phyloP scores from a whole-genome alignment of 2,888 invertebrate genomes.

The Yponomeuta sedellus region DNA sequence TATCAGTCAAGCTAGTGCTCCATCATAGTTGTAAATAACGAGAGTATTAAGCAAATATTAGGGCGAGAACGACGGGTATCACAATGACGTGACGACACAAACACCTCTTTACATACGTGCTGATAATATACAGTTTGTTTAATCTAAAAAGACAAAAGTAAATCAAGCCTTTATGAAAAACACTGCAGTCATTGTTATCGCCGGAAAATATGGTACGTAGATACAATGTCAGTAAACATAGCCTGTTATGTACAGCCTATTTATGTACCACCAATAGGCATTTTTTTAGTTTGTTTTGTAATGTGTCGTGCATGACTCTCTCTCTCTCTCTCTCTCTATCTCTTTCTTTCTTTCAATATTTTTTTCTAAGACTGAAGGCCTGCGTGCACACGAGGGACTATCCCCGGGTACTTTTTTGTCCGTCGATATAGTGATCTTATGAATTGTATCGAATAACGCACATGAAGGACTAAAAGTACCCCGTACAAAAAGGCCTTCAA shows the following conservation, averaged over 20 bases:
- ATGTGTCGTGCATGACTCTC: no score
- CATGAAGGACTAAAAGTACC: no score
- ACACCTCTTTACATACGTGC: not conserved
- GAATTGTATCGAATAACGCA: no score
- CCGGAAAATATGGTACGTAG: not conserved
- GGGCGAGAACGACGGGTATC: not conserved
- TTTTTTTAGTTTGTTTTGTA: no score
- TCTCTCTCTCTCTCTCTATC: no score
- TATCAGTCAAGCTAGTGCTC: not conserved
- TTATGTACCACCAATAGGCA: not conserved
- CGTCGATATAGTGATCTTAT: no score
- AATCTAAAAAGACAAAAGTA: slow-evolving; percentile 9
- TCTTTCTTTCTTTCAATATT: no score
- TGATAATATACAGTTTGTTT: slow-evolving; percentile 1
- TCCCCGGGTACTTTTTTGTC: no score
- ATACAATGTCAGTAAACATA: slow-evolving; percentile 10
- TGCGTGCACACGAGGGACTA: no score
- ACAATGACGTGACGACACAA: slow-evolving; percentile 4
- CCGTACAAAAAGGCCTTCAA: no score
- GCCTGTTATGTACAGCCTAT: not conserved
- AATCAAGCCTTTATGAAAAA: not conserved
- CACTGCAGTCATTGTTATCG: not conserved
- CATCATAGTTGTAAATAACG: not conserved
- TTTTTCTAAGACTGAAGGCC: no score
- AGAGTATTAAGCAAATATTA: slow-evolving; percentile 5